Base-by-base conservation (phyloP, 2,888 invertebrate genomes). In the Aleiodes testaceus region DNA sequence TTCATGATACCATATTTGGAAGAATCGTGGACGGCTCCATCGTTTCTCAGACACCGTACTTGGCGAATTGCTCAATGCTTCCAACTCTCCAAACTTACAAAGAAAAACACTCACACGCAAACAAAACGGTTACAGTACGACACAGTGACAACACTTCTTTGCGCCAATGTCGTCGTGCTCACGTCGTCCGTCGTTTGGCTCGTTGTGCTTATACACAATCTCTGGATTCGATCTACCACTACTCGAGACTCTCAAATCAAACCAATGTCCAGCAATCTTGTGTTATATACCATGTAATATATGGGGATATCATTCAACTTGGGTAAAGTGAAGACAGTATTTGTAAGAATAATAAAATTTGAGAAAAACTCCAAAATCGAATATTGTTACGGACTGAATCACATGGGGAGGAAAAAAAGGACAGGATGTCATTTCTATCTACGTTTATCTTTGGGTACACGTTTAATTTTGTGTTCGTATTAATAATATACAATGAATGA, bases 11-110 rank as follows among this genome's bases (percentile, higher is more conserved):
- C 84, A 78, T 85, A 85, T 85, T 84, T 84, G 85, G 85, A 75
- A 79, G 84, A 85, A 85, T 84, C 84, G n/a, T n/a, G 80, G 80
- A 82, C 82, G 81, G 82, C 83, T 82, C 82, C 82, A 83, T 83
- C 81, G 78, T 75, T 47, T 74, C 79, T 78, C 72, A 72, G 72
- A 78, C 75, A 73, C 81, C 82, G 79, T 82, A 83, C 81, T 82
- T 82, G 83, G 84, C 80, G 80, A 81, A 84, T 83, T 81, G 83
- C 84, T 84, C 84, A 82, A 84, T 81, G 81, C 16, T 22, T 76
- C 12, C 53, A 22, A 44, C 63, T 61, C 63, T 59, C 36, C 9
- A 53, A 42, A 30, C 16, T 16, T 14, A 59, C 22, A n/a, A 22
- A 53, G 6, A 36, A 26, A n/a, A 6, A 59, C 36, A 36, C 36